phyloP scores from a whole-genome alignment of 2,113 vertebrate species.

The Rhineura floridana region DNA sequence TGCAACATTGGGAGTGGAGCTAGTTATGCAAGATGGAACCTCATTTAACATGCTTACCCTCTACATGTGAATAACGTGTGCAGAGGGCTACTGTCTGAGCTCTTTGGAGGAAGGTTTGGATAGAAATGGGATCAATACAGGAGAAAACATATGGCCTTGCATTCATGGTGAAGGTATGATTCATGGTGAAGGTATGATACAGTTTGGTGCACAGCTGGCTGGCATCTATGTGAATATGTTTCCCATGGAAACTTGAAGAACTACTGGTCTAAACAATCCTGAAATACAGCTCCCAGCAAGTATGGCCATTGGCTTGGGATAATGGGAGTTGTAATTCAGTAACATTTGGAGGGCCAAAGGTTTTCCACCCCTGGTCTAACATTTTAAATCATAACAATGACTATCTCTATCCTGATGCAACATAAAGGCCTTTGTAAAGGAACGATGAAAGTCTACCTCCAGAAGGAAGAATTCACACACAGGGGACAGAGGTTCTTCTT shows the following conservation, averaged over 20 bases:
- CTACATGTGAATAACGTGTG: too few relatives aligned
- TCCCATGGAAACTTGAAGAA: background rate
- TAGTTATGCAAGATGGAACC: too few relatives aligned
- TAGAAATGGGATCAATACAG: too few relatives aligned
- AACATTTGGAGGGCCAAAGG: too few relatives aligned
- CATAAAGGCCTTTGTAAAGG: background rate
- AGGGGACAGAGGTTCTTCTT: constrained; percentile 39
- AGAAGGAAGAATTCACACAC: background rate
- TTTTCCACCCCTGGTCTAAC: too few relatives aligned
- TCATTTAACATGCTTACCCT: background rate
- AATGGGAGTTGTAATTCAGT: too few relatives aligned
- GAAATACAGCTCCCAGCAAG: too few relatives aligned
- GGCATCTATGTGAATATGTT: background rate
- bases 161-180: background rate
- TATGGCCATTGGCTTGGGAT: too few relatives aligned
- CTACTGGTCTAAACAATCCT: background rate
- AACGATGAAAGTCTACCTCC: background rate
- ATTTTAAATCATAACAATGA: background rate
- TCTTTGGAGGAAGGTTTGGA: too few relatives aligned
- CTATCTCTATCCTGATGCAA: background rate
- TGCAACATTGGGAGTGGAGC: too few relatives aligned
- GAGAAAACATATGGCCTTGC: background rate
- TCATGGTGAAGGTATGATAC: background rate
- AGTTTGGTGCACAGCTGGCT: background rate
- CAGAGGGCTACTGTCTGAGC: background rate